Base-by-base conservation (phyloP, 1,140 invertebrate species). In the Meteorus sp. region DNA sequence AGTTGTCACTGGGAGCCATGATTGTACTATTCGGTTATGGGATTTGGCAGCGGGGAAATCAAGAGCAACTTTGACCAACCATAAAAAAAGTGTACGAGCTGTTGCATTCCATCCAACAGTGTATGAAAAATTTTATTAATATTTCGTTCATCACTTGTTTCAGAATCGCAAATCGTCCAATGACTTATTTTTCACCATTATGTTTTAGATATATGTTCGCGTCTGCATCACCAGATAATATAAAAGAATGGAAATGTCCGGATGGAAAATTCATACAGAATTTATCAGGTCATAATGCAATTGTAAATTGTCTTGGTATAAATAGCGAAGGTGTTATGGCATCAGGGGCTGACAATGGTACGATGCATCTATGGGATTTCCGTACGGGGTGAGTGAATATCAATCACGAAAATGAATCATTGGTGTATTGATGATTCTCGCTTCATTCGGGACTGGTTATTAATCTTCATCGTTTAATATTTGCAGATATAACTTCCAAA, bases 181-280 rank as follows among this genome's bases (percentile, higher is more conserved):
- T 41, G 11, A 27, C 57, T 39, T 31, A 23, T 43, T 31, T 11
- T 37, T 62, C 11, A 52, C 27, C 48, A 13, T 62, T 39, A 59
- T 64, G 67, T 67, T 75, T 59, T 66, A 89, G 88, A 56, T 92
- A 98, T 74, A 97, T 95, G 83, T 99, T 99, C 79, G 97, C 94
- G 0, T 98, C 95, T 2, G 97, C 93, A 1, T 98, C 95, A 1
- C 94, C 98, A 0, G 97, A 99, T 75, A 99, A 99, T 73, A 96
- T 99, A 53, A 99, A 99, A 76, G 94, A 99, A 74, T 99, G 97
- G 97, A 95, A 93, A 75, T 97, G 95, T 76, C 97, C 96, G 0
- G 95, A 99, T 72, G 98, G 97, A 2, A 94, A 95, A 72, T 99
- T 99, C 72, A 90, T 99, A 58, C 97, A 99, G 76, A 99, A 99